Percentiles rank a stretch among this genome's conserved stretches.
These are phyloP conservation scores for Molorchus minor DNA, from an alignment of 2,888 invertebrate genomes.

Conservation along the genomic window DNA sequence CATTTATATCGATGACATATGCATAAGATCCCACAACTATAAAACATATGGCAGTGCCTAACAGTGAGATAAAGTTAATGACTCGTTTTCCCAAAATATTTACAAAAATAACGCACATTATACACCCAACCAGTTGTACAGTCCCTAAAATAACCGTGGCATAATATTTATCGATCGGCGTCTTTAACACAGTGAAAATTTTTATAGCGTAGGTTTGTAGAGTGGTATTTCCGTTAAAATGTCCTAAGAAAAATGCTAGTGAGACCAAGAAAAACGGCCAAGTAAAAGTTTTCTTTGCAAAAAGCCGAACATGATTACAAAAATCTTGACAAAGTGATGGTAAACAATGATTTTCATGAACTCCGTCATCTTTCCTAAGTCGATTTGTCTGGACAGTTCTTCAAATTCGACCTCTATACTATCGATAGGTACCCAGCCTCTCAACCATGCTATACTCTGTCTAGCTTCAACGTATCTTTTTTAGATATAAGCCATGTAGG, in stretches of 20 bases:
- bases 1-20: conserved; percentile 45
- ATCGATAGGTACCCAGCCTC: conserved; percentile 76
- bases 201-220: conserved; percentile 78
- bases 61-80: conserved; percentile 73
- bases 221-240: conserved; percentile 80
- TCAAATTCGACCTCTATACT: conserved; percentile 70
- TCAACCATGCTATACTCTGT: conserved; percentile 77
- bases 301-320: conserved; percentile 57
- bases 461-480: conserved; percentile 72
- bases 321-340: too few species aligned
- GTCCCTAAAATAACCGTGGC: conserved; percentile 78
- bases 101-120: conserved; percentile 72
- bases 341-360: too few species aligned
- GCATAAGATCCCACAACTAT: conserved; percentile 69
- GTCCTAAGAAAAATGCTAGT: conserved; percentile 75
- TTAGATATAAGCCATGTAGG: conserved; percentile 82
- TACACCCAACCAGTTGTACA: conserved; percentile 74
- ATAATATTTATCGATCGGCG: conserved; percentile 79
- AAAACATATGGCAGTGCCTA: conserved; percentile 74
- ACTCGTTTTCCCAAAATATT: conserved; percentile 79
- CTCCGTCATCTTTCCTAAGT: too few species aligned
- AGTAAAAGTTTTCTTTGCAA: conserved; percentile 71
- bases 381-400: conserved; percentile 60
- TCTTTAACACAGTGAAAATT: conserved; percentile 75
- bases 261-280: conserved; percentile 74